Conservation (phyloP, 1,140 invertebrate genomes). For the Drosophila nikananu region DNA sequence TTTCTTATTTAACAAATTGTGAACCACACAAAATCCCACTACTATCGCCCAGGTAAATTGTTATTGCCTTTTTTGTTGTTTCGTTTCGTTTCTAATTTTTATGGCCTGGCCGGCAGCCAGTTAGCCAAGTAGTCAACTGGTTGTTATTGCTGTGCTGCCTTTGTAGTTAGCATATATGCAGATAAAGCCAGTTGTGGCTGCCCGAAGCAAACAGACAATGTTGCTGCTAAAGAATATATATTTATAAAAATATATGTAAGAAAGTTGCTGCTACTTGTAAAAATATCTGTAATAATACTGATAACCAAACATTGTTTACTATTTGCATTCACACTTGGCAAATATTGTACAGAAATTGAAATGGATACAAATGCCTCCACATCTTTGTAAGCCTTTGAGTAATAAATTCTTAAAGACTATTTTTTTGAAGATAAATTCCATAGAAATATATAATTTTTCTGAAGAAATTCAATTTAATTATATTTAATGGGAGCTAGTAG, state of each 20-base stretch:
- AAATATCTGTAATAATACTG: neutral
- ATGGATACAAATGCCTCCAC: too few species aligned
- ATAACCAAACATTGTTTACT: too few species aligned
- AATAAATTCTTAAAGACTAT: too few species aligned
- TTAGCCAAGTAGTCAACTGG: constrained; percentile 75
- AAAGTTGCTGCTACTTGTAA: neutral
- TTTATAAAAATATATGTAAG: neutral
- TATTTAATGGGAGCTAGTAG: neutral
- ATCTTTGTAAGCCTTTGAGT: too few species aligned
- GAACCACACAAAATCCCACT: constrained; percentile 1
- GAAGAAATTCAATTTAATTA: neutral
- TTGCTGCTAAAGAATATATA: constrained; percentile 2
- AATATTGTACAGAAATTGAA: too few species aligned
- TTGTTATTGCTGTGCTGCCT: constrained; percentile 40
- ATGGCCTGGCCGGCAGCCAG: constrained; percentile 60
- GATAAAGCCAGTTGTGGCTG: constrained; percentile 66
- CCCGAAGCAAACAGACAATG: constrained; percentile 36
- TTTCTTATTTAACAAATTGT: neutral
- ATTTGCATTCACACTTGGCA: too few species aligned
- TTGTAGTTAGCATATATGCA: constrained; percentile 54
- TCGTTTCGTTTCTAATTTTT: constrained; percentile 32
- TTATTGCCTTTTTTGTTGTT: constrained; percentile 16
- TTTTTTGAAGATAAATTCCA: too few species aligned
- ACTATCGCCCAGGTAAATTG: constrained; percentile 18
- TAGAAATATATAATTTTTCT: too few species aligned